Conservation (phyloP, 1,140 invertebrate species). For the Nylanderia fulva region DNA sequence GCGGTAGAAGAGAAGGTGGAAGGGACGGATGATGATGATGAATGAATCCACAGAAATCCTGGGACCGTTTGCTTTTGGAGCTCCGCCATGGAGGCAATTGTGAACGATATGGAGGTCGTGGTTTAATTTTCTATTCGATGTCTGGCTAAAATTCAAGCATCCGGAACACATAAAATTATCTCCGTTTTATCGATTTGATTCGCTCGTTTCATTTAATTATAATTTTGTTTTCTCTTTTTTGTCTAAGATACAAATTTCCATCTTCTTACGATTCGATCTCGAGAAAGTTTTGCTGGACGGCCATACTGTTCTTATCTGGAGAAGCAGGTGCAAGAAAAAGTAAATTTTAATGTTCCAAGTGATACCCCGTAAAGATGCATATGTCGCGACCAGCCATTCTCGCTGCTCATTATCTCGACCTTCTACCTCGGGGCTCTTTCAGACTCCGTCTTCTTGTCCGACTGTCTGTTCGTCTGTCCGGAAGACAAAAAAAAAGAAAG, state of each 20-base stretch:
- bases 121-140: slow-evolving; percentile 39
- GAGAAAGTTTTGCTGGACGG: not conserved
- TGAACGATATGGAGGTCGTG: slow-evolving; percentile 65
- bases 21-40: slow-evolving; percentile 83
- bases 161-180: slow-evolving; percentile 1
- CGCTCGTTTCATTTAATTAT: not conserved
- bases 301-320: slow-evolving; percentile 14
- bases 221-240: not conserved
- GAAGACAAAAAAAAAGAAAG: slow-evolving; percentile 62
- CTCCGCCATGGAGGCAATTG: slow-evolving; percentile 68
- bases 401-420: slow-evolving; percentile 71
- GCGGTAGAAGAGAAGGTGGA: slow-evolving; percentile 67
- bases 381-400: slow-evolving; percentile 56
- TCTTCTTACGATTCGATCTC: not conserved
- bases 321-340: slow-evolving; percentile 51
- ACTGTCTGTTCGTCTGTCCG: slow-evolving; percentile 63
- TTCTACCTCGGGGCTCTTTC: slow-evolving; percentile 58
- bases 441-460: slow-evolving; percentile 69
- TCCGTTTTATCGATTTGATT: not conserved
- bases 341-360: slow-evolving; percentile 6
- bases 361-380: slow-evolving; percentile 64
- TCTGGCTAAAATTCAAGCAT: slow-evolving; percentile 27
- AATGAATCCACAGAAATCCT: slow-evolving; percentile 80
- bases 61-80: slow-evolving; percentile 78
- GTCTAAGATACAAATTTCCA: not conserved